Evolutionary conservation across 2,797 vertebrate species (phyloP), one percentile per base, ranked within the genome.

Genomic region (Pipistrellus kuhlii): DNA sequence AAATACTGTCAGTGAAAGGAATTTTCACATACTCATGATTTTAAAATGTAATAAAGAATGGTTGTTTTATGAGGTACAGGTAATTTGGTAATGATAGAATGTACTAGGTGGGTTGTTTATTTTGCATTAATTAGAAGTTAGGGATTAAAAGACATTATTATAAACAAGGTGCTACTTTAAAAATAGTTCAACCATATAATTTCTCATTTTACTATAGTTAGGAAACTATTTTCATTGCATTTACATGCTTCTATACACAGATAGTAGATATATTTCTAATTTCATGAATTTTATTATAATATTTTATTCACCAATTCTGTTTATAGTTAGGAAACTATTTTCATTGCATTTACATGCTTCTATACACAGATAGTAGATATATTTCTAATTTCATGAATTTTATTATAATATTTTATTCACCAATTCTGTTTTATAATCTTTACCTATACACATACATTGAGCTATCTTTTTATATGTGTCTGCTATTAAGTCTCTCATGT

Each of bases 1-100:
- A 21, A 9, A 27, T n/a, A 0, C 3, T 93, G 44, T 85, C 78
- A 64, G n/a, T 2, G 8, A 90, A 85, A 95, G 84, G 81, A 71
- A 38, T 41, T 32, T 93, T 46, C 5, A 20, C 73, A 80, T 64
- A 8, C 41, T 55, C 17, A 73, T 92, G 55, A 32, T 23, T 96
- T 96, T 91, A 93, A 98, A 86, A 76, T 51, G 66, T 23, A 73
- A 2, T 32, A 38, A 89, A 86, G 0, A 92, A 5, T 1, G 85
- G 20, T 85, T 96, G 75, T 78, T 23, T 64, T 83, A 48, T 14
- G 8, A 90, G 76, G 27, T 0, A 6, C 64, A 71, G 72, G 85
- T 46, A 6, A 35, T 92, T 88, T 93, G 75, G 48, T 23, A 77
- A 93, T 83, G 4, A 7, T n/a, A 30, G 51, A 53, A 69, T 48